Base-by-base conservation (phyloP, 1,140 invertebrate species). In the Hirudo medicinalis region DNA sequence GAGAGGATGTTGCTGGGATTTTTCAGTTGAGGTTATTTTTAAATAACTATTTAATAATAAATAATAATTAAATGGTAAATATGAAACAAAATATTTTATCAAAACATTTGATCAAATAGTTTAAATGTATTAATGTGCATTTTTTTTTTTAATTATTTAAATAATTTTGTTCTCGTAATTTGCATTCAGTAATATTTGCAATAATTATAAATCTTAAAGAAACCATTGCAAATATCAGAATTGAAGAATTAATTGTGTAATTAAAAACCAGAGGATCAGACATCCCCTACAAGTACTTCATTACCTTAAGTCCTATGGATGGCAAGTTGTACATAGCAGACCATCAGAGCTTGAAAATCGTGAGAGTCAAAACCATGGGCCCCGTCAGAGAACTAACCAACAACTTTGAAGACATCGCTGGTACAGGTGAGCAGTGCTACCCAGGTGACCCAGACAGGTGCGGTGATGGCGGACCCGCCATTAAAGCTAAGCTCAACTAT, bases 371-470 rank as follows among this genome's bases (percentile, higher is more conserved):
- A 60, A 89, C 92, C 75, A 89, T 89, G 78, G 81, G 81, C n/a
- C 76, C 78, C n/a, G 79, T 80, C 76, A 86, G 87, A 27, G 89
- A 93, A 78, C 91, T 92, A 0, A 90, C 92, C 76, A 87, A 88
- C 76, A 95, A 95, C 80, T 94, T 89, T 89, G 92, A 94, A 81
- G 88, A 91, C 0, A 89, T 95, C n/a, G 92, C 95, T 57, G 92
- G 92, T 2, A 94, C 91, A 20, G 93, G 93, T 0, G 91, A 94
- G 80, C 85, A 92, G 74, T 97, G 94, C 81, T 83, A 94, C 4
- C 93, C 92, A 0, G 92, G 92, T 11, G 92, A 96, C 79, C 90
- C 91, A 78, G 91, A 92, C n/a, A 90, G 93, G 75, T 97, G 94
- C 79, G 94, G 94, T 0, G 94, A 98, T 78, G 92, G 91, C 20